A percentile compares a stretch with the other conserved stretches of the same genome.
These are phyloP conservation scores for Aphis craccivora DNA, from an alignment of 1,140 invertebrate genomes.

Conservation along the genomic window DNA sequence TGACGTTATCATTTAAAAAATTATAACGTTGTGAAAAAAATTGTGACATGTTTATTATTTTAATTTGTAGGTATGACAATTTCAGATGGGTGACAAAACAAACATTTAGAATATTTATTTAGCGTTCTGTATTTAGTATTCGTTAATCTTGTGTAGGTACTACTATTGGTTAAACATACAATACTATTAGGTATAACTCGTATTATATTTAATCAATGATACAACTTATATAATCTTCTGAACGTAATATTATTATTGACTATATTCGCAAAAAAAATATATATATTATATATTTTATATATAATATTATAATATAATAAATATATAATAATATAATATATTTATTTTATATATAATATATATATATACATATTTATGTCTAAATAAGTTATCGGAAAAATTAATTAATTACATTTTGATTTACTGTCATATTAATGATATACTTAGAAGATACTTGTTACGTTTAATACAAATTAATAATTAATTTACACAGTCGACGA, in stretches of 20 bases:
- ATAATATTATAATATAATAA: no score
- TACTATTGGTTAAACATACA: not conserved
- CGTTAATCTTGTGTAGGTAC: not conserved
- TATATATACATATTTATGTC: no score
- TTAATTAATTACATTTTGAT: not conserved
- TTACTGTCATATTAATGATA: not conserved
- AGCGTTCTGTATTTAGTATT: not conserved
- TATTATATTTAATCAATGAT: no score
- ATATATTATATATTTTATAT: no score
- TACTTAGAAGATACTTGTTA: not conserved
- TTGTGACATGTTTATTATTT: not conserved
- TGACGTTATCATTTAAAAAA: not conserved
- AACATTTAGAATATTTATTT: not conserved
- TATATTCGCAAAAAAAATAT: no score
- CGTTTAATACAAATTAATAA: not conserved
- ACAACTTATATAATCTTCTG: not conserved
- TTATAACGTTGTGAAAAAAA: not conserved
- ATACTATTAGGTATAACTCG: no score
- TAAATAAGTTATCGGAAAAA: not conserved
- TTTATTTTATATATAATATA: no score
- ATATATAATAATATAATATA: no score
- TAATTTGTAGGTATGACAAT: not conserved
- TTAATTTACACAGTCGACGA: not conserved
- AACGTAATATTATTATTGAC: not conserved
- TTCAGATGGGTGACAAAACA: not conserved